Base-by-base conservation (phyloP, 2,113 vertebrate genomes). In the Halcyon malimbica region DNA sequence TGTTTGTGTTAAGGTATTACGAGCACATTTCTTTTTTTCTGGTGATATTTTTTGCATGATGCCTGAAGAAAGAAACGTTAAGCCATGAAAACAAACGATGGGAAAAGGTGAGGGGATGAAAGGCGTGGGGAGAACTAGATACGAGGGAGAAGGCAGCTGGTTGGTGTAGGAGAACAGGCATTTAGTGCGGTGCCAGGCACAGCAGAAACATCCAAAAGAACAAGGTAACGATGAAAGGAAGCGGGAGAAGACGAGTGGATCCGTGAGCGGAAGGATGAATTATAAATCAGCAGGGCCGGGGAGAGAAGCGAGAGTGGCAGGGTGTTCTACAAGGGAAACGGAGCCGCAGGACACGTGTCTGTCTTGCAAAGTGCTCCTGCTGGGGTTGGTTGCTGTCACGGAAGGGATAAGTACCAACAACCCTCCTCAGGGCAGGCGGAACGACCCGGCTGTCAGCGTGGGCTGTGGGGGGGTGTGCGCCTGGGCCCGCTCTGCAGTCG, bases 381-480 rank as follows among this genome's bases (percentile, higher is more conserved):
- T 51, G 50, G 0, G 53, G 68, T 15, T 28, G 3, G 5, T 6
- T 21, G 2, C 41, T 50, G 1, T 15, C 6, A 2, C 9, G 31
- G 84, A 3, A 12, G 71, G 73, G 16, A 13, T 6, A 8, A 11
- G 8, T 35, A 6, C 0, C 33, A 9, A 0, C 44, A 5, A 39
- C 51, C 51, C 51, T 78, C 33, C 56, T 31, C 8, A n/a, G 21
- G 35, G 1, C 6, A 33, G 14, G 16, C 26, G 3, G n/a, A 11
- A 13, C 3, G 5, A 10, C 16, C 10, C 10, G 44, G 68, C 33
- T 18, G 11, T 13, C 4, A 8, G 24, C 3, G 20, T n/a, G 69
- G 28, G 48, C 17, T 28, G 11, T 7, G 20, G 13, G 9, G 2
- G 75, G 65, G 53, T 23, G 4, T 9, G 4, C 5, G 0, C 18